Conservation (phyloP, 2,113 vertebrate genomes). For the Bos taurus region DNA sequence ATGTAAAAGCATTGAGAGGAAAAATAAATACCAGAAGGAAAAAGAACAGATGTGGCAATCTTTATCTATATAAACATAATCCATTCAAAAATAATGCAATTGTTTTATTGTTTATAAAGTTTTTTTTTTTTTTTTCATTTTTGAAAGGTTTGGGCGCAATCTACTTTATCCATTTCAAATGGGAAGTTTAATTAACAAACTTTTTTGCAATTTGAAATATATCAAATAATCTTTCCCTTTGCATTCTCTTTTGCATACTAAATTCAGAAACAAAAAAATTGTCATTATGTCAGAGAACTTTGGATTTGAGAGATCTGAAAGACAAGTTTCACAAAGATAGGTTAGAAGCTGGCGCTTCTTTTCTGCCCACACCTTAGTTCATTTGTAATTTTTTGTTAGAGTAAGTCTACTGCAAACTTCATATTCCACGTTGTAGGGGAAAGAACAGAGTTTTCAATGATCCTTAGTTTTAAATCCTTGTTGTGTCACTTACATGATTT, state of each 20-base stretch:
- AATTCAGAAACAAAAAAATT: background rate
- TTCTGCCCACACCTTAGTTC: rapidly evolving
- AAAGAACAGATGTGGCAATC: background rate
- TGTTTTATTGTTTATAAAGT: background rate
- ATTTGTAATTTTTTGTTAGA: background rate
- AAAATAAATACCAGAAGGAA: background rate
- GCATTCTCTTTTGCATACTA: background rate
- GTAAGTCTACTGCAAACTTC: background rate
- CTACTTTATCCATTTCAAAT: background rate
- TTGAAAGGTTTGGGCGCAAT: background rate
- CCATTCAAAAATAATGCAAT: background rate
- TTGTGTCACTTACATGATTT: background rate
- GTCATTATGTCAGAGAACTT: background rate
- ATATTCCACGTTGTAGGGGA: background rate
- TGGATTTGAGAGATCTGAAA: background rate
- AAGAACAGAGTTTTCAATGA: background rate
- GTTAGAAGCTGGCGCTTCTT: background rate
- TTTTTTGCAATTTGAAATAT: background rate
- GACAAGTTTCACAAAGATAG: background rate
- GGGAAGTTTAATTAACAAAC: background rate
- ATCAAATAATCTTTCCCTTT: background rate
- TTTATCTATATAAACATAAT: background rate
- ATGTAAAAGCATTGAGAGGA: background rate
- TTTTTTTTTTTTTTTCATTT: background rate
- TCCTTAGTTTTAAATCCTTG: background rate